Evolutionary conservation across 2,797 vertebrate genomes (phyloP), one percentile per base, ranked within the genome.

Genomic region (Mareca penelope): DNA sequence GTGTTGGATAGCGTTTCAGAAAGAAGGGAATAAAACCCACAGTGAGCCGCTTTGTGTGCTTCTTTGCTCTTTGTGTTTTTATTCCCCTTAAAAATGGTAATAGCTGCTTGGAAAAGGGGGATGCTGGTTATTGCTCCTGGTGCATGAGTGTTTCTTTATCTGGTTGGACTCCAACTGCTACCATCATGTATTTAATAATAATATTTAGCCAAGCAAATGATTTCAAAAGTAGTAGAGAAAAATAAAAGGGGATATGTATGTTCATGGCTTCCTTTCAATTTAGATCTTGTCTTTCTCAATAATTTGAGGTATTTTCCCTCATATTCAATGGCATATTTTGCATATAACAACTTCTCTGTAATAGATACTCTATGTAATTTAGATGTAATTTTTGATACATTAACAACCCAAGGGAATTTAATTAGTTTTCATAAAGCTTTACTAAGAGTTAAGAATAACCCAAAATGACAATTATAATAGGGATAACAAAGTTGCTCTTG

Each of bases 261-360:
- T 91, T 91, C 60, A 88, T 77, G 39, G 71, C 60, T 93, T 92
- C 60, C 37, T 35, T 82, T 93, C 81, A 71, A 33, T 92, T 93
- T 92, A n/a, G 33, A 15, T 85, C 53, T 75, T 93, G 78, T 75
- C 84, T 83, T 85, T 92, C 89, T 80, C 82, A 93, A 77, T 88
- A 60, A 77, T 82, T 50, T 57, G 52, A 81, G 14, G 10, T 86
- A 86, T 88, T 95, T 67, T 39, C n/a, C 46, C 44, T 84, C 37
- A n/a, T 88, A 73, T 76, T 90, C 0, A 0, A 44, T 80, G 56
- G 71, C 67, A 37, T 46, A 68, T 90, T 96, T 93, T 95, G 52
- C 68, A 75, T 86, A 33, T 81, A 80, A 55, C 28, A 42, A 31
- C 56, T 55, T 89, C 52, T 81, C 70, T 73, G 92, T 93, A 94